Evolutionary conservation across 2,888 invertebrate genomes (phyloP).

Genomic region (Eudasyphora cyanicolor): DNA sequence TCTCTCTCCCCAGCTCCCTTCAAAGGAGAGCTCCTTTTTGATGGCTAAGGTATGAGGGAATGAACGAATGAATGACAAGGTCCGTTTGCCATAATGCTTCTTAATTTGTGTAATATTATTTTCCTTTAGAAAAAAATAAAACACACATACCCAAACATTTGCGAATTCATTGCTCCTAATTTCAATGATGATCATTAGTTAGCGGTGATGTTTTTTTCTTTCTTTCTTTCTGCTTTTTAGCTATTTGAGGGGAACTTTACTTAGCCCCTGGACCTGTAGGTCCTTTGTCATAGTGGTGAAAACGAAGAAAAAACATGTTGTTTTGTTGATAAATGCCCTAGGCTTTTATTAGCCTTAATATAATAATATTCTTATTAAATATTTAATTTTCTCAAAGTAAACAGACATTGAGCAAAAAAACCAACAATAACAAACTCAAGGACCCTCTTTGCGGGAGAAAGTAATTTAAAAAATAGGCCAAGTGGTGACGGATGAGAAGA

Average conservation of each 20-base stretch:
- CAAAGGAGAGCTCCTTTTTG: not conserved
- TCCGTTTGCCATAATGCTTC: conserved; percentile 15
- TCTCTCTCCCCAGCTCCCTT: not conserved
- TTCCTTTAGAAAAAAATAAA: conserved; percentile 2
- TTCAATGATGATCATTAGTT: conserved; percentile 50
- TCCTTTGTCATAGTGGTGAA: conserved; percentile 5
- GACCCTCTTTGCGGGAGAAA: not conserved
- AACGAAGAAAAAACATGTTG: conserved; percentile 6
- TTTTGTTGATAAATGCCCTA: conserved; percentile 45
- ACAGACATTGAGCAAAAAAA: not conserved
- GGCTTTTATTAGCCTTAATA: conserved; percentile 48
- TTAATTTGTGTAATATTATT: conserved; percentile 24
- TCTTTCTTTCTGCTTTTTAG: not conserved
- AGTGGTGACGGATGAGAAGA: not conserved
- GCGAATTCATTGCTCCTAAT: conserved; percentile 28
- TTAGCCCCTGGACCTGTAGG: not conserved
- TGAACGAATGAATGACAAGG: not conserved
- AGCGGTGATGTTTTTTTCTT: conserved; percentile 38
- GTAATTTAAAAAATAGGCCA: not conserved
- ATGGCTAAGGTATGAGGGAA: too few species aligned
- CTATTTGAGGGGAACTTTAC: not conserved
- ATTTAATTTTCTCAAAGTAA: conserved; percentile 52
- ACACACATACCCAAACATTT: not conserved
- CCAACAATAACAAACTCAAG: not conserved
- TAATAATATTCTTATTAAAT: conserved; percentile 53